A percentile compares a stretch with the other conserved stretches of the same genome.
Evolutionary conservation across 2,888 invertebrate genomes (phyloP).

Genomic region (Autographa pulchrina): DNA sequence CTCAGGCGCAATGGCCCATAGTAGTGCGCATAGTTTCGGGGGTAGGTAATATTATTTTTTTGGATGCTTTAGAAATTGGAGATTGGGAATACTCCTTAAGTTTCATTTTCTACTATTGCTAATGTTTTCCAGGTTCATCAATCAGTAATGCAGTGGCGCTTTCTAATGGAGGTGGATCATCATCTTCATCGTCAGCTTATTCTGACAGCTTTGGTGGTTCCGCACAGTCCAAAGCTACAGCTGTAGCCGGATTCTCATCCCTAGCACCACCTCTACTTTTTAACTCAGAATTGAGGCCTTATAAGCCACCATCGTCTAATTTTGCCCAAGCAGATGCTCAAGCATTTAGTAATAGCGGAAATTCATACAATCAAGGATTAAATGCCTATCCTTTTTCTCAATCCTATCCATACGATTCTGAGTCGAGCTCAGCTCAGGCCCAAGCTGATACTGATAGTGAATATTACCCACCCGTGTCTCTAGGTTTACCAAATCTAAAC

Average conservation of each 20-base stretch:
- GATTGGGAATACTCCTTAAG: background rate
- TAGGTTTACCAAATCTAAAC: background rate
- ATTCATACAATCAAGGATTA: constrained; percentile 23
- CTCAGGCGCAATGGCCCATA: constrained; percentile 41
- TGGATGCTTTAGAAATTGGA: background rate
- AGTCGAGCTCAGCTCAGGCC: constrained; percentile 27
- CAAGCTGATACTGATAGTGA: constrained; percentile 28
- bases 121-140: constrained; percentile 16
- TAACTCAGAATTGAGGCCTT: constrained; percentile 34
- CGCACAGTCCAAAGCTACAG: constrained; percentile 21
- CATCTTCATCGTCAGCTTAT: constrained; percentile 15
- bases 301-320: constrained; percentile 11
- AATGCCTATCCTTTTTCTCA: constrained; percentile 31
- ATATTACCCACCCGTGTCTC: constrained; percentile 11
- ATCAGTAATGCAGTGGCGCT: constrained; percentile 21
- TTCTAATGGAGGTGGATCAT: constrained; percentile 24
- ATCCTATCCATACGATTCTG: constrained; percentile 29
- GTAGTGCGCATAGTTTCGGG: constrained; percentile 32
- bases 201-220: constrained; percentile 10
- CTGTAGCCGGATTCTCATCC: background rate
- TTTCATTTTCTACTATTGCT: background rate
- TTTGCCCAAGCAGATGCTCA: constrained; percentile 30
- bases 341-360: constrained; percentile 18
- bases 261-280: constrained; percentile 20
- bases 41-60: constrained; percentile 18